Evolutionary conservation across 1,140 invertebrate species (phyloP).

Genomic region (Apis dorsata): DNA sequence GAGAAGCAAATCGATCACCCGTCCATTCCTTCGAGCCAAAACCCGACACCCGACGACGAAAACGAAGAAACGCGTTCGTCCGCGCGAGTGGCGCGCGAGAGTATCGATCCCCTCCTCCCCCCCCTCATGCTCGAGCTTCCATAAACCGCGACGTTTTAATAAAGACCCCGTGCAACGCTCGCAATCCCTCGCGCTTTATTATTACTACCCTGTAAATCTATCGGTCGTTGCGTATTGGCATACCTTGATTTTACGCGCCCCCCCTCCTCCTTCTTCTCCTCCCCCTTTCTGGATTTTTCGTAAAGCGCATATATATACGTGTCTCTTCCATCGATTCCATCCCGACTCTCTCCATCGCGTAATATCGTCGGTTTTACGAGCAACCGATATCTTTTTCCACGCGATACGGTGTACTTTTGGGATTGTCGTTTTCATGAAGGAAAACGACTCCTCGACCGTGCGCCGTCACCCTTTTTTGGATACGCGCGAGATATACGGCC

Average conservation of each 20-base stretch:
- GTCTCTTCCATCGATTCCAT: neutral
- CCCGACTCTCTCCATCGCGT: neutral
- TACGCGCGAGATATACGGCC: slow-evolving; percentile 33
- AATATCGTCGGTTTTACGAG: slow-evolving; percentile 51
- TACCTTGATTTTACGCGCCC: slow-evolving; percentile 26
- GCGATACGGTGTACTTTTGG: slow-evolving; percentile 44
- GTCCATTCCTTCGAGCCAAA: neutral
- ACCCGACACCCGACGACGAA: no score
- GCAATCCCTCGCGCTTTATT: slow-evolving; percentile 47
- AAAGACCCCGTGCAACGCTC: slow-evolving; percentile 28
- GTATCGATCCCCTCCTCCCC: slow-evolving; percentile 16
- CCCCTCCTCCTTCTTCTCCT: no score
- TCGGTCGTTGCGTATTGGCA: slow-evolving; percentile 26
- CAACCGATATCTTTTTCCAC: slow-evolving; percentile 45
- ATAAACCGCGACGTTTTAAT: slow-evolving; percentile 43
- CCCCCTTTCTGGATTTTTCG: neutral
- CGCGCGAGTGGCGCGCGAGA: neutral
- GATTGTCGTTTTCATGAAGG: slow-evolving; percentile 43
- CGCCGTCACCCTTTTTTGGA: neutral
- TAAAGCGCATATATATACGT: neutral
- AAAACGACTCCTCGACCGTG: slow-evolving; percentile 8
- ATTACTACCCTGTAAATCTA: slow-evolving; percentile 48
- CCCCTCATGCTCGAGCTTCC: neutral
- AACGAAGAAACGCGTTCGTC: neutral
- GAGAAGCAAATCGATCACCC: neutral